Conservation (phyloP, 2,888 invertebrate genomes). For the Pandemis corylana region DNA sequence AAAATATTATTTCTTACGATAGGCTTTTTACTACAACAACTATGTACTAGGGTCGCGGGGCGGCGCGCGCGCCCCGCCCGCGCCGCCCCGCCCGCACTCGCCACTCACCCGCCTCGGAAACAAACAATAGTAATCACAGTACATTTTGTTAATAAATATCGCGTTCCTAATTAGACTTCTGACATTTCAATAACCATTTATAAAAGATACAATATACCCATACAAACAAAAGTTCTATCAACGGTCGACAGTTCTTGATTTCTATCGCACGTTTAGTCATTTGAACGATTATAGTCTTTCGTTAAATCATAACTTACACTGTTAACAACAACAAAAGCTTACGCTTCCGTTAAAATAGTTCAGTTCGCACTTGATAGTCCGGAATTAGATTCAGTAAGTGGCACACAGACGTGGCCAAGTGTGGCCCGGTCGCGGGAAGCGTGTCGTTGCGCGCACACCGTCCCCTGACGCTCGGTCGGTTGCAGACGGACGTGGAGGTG, state of each 20-base stretch:
- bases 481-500: conserved; percentile 97
- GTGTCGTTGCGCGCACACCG: conserved; percentile 29
- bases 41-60: conserved; percentile 50
- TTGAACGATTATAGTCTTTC: conserved; percentile 65
- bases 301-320: conserved; percentile 63
- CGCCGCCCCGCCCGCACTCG: conserved; percentile 40
- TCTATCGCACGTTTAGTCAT: conserved; percentile 26
- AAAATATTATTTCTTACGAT: conserved; percentile 80
- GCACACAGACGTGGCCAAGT: conserved; percentile 51
- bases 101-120: conserved; percentile 47
- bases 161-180: conserved; percentile 68
- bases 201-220: conserved; percentile 74
- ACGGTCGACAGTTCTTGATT: conserved; percentile 63
- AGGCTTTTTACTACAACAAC: conserved; percentile 67
- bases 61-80: conserved; percentile 32
- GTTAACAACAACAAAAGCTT: conserved; percentile 74
- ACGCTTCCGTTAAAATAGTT: conserved; percentile 57
- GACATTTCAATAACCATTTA: conserved; percentile 73
- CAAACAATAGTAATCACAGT: conserved; percentile 72
- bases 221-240: conserved; percentile 68
- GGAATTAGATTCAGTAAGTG: conserved; percentile 39
- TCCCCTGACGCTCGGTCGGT: conserved; percentile 51
- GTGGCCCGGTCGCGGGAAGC: conserved; percentile 30
- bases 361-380: conserved; percentile 55
- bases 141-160: conserved; percentile 76